A percentile compares a stretch with the other conserved stretches of the same genome.
These are phyloP conservation scores for Tenodera sinensis DNA, from an alignment of 2,888 invertebrate species.

Conservation along the genomic window DNA sequence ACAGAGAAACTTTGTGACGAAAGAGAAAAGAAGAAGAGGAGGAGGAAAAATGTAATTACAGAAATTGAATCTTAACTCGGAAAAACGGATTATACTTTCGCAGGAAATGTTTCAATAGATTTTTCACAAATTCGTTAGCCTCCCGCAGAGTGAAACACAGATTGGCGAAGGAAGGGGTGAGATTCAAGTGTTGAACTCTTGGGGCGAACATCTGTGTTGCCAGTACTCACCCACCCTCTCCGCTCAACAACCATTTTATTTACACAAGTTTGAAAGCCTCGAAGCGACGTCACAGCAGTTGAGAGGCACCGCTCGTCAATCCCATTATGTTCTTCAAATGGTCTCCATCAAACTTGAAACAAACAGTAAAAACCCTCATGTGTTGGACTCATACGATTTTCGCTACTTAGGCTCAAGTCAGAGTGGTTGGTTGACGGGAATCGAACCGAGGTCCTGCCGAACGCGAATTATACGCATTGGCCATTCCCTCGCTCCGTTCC, in stretches of 20 bases:
- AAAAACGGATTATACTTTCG: constrained; percentile 5
- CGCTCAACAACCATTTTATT: background rate
- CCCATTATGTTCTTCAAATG: background rate
- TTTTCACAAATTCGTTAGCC: constrained; percentile 14
- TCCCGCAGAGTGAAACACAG: background rate
- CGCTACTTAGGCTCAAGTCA: too few species aligned
- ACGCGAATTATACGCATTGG: too few species aligned
- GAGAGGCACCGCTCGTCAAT: background rate
- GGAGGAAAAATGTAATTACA: background rate
- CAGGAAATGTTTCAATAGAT: constrained; percentile 12
- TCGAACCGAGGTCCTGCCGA: too few species aligned
- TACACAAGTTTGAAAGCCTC: background rate
- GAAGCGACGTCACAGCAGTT: background rate
- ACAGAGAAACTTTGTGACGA: background rate
- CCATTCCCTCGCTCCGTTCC: too few species aligned
- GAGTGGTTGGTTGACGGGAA: too few species aligned
- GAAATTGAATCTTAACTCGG: background rate
- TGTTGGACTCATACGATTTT: too few species aligned
- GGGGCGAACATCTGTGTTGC: background rate
- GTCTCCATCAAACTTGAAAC: background rate
- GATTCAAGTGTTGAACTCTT: background rate
- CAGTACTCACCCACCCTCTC: too few species aligned
- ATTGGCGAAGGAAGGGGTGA: background rate
- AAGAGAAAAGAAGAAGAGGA: background rate
- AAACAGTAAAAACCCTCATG: background rate